phyloP scores from a whole-genome alignment of 1,140 invertebrate species.

The Dendrolimus kikuchii region DNA sequence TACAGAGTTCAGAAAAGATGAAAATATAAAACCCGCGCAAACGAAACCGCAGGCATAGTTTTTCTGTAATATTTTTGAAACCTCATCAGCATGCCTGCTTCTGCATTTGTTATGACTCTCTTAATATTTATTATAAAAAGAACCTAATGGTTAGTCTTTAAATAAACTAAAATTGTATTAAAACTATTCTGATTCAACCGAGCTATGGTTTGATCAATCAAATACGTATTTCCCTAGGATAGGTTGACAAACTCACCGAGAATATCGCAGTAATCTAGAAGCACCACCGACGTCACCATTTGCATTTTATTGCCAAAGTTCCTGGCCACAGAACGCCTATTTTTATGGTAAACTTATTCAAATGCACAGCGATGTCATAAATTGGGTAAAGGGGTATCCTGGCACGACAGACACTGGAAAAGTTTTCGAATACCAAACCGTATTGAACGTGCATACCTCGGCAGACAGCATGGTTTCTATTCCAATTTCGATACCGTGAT shows the following conservation, averaged over 20 bases:
- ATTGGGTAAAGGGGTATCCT: conserved; percentile 52
- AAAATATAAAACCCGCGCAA: too few species aligned
- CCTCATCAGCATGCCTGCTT: too few species aligned
- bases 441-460: conserved; percentile 7
- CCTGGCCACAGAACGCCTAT: conserved; percentile 56
- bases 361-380: conserved; percentile 60
- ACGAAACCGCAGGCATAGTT: too few species aligned
- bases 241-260: conserved; percentile 12
- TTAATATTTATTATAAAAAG: too few species aligned
- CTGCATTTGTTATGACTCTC: too few species aligned
- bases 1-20: too few species aligned
- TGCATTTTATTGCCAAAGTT: conserved; percentile 69
- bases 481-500: conserved; percentile 9
- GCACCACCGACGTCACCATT: conserved; percentile 53
- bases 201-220: too few species aligned
- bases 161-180: too few species aligned
- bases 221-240: conserved; percentile 3
- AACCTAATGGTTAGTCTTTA: too few species aligned
- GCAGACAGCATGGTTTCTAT: conserved; percentile 12
- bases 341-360: conserved; percentile 69
- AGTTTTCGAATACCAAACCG: conserved; percentile 23
- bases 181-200: too few species aligned
- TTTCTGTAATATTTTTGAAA: too few species aligned
- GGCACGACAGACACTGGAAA: conserved; percentile 38
- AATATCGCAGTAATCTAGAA: conserved; percentile 25